Conservation (phyloP, 2,797 vertebrate genomes). For the Lepus oiostolus region DNA sequence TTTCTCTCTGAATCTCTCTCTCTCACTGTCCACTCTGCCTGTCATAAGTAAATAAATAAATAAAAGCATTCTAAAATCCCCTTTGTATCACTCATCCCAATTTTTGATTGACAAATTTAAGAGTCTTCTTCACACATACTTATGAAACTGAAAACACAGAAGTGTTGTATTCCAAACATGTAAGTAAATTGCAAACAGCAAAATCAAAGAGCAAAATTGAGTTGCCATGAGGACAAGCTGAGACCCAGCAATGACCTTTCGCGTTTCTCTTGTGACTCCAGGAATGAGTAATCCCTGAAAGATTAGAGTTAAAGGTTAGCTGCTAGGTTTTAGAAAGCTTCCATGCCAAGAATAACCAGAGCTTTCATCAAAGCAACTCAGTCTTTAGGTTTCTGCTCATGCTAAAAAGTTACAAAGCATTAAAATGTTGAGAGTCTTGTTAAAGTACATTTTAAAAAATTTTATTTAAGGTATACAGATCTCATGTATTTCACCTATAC, state of each 20-base stretch:
- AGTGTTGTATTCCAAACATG: not conserved
- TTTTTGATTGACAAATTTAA: constrained; percentile 47
- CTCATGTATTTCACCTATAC: too few relatives aligned
- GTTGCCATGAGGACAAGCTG: not conserved
- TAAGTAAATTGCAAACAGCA: constrained; percentile 20
- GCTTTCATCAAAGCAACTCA: constrained; percentile 25
- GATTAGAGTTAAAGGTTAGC: constrained; percentile 52
- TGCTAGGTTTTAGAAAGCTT: constrained; percentile 45
- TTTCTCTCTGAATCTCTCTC: too few relatives aligned
- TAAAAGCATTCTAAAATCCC: not conserved
- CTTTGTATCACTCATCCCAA: not conserved
- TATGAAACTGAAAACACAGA: constrained; percentile 41
- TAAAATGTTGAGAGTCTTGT: constrained; percentile 17
- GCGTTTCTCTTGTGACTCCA: constrained; percentile 43
- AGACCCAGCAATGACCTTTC: constrained; percentile 21
- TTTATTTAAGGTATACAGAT: too few relatives aligned
- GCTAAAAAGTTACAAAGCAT: constrained; percentile 44
- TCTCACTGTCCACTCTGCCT: too few relatives aligned
- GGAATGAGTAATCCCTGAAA: constrained; percentile 37
- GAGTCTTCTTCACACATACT: not conserved
- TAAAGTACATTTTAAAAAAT: not conserved
- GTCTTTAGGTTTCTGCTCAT: not conserved
- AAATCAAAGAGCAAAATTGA: constrained; percentile 36
- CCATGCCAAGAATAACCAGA: constrained; percentile 10
- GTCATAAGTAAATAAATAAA: too few relatives aligned